Percentiles rank a stretch among this genome's conserved stretches.
Evolutionary conservation across 2,888 invertebrate genomes (phyloP).

Genomic region (Loripinus fragilis): DNA sequence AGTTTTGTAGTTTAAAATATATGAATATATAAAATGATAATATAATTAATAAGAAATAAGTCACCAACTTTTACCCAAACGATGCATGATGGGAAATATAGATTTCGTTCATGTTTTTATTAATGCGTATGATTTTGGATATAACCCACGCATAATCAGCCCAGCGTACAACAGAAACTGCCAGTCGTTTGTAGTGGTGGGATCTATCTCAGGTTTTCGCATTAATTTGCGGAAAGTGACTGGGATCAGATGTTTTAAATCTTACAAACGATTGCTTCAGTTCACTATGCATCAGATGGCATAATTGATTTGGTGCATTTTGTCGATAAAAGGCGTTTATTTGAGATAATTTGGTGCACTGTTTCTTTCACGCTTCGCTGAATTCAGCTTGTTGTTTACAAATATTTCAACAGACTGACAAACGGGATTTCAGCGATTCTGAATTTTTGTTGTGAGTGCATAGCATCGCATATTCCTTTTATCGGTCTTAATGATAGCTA

Average conservation of each 20-base stretch:
- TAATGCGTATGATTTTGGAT: not conserved
- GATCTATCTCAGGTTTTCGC: slow-evolving; percentile 47
- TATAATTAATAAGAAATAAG: no score
- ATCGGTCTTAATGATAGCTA: no score
- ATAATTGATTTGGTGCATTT: not conserved
- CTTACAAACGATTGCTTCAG: slow-evolving; percentile 11
- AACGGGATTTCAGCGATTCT: no score
- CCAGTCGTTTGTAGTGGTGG: slow-evolving; percentile 10
- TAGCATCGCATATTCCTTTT: no score
- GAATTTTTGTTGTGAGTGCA: no score
- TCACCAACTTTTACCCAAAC: no score
- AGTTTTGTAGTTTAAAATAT: no score
- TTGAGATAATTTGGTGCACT: no score
- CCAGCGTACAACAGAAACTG: slow-evolving; percentile 24
- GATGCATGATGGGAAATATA: no score
- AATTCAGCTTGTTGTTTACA: not conserved
- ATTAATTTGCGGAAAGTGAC: slow-evolving; percentile 56
- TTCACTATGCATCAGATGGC: slow-evolving; percentile 9
- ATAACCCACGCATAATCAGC: slow-evolving; percentile 9
- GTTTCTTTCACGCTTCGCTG: slow-evolving; percentile 2
- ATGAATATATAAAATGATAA: no score
- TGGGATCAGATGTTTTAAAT: slow-evolving; percentile 40
- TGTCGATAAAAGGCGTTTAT: no score
- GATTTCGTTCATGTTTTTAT: not conserved
- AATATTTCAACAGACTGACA: no score